These are phyloP conservation scores for Synergus gifuensis DNA, from an alignment of 2,888 invertebrate species.

Conservation along the genomic window DNA sequence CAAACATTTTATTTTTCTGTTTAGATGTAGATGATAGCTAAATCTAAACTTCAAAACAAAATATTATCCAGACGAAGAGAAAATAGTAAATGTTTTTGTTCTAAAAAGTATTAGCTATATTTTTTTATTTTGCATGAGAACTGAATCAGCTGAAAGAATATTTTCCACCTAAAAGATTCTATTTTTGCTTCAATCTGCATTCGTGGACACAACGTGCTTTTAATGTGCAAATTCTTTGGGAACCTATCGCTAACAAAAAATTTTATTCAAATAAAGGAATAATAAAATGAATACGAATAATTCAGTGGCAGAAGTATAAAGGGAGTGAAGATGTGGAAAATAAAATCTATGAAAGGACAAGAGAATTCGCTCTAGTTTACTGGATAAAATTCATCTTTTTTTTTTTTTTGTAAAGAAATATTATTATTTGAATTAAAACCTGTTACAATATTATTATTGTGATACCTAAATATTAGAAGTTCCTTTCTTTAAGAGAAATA, in stretches of 20 bases:
- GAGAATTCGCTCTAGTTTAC: neutral
- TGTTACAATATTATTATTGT: too few relatives aligned
- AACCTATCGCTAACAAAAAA: neutral
- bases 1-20: conserved; percentile 18
- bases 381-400: neutral
- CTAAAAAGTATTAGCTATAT: neutral
- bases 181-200: neutral
- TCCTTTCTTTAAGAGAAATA: neutral
- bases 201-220: conserved; percentile 16
- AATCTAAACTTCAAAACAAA: neutral
- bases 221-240: neutral
- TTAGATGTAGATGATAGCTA: neutral
- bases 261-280: conserved; percentile 6
- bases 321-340: neutral
- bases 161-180: conserved; percentile 2
- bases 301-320: neutral
- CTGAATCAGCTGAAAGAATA: neutral
- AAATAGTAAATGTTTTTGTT: neutral
- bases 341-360: neutral
- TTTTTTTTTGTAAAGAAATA: neutral
- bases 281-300: conserved; percentile 6
- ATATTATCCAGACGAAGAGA: neutral
- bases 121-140: neutral
- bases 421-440: too few relatives aligned
- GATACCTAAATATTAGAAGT: neutral